Base-by-base conservation (phyloP, 2,113 vertebrate genomes). In the Pollachius pollachius region DNA sequence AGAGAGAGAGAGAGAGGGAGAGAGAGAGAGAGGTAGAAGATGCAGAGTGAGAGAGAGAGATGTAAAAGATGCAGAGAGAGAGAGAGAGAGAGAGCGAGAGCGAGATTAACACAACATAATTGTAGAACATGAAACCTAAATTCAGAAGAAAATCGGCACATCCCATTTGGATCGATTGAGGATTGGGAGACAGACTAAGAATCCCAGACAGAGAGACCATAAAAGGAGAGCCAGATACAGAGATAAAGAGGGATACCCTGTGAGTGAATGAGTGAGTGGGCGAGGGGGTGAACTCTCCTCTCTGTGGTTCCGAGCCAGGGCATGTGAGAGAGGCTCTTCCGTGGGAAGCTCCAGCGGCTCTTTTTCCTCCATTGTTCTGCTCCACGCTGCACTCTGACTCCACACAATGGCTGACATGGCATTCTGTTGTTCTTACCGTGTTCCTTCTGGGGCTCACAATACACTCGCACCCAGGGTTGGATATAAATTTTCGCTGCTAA, bases 351-450 rank as follows among this genome's bases (percentile, higher is more conserved):
- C 76, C 72, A 75, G 70, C 63, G 79, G 79, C 79, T 70, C 67
- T 81, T 48, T 48, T 13, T 63, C 65, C 37, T 78, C 78, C 73
- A 87, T 90, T 92, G 90, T 90, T 91, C 77, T 82, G 73, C 68
- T 74, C 65, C 73, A 68, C 64, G 65, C 68, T 89, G 87, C 84
- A 81, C 86, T 89, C 81, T 88, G 79, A 86, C 79, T 83, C 57
- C 79, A 85, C 89, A 93, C 89, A 91, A 92, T 90, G 76, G 85
- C 71, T 68, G 77, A 89, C 79, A 82, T 86, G 85, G 84, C 86
- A 87, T 72, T 89, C 78, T 90, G 88, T 91, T 90, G 78, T 90
- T 87, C 81, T 88, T 87, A 79, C 77, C 81, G 15, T 70, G 68
- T 71, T 80, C 71, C 66, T 75, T 34, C 69, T 77, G 58, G 4